Base-by-base conservation (phyloP, 2,797 vertebrate genomes). In the Triplophysa bombifrons region DNA sequence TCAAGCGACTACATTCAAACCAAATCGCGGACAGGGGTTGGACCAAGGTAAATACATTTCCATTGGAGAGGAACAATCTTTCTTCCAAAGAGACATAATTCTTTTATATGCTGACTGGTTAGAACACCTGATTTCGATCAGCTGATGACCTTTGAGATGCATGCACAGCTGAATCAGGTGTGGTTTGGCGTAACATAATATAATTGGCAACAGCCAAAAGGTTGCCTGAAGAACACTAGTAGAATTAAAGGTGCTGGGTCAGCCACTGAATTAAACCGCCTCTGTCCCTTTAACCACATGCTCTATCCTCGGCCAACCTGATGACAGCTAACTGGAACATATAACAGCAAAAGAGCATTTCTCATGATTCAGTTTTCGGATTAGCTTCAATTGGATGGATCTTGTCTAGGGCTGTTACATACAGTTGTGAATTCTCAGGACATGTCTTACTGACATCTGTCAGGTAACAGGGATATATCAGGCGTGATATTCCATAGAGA, bases 41-140 rank as follows among this genome's bases (percentile, higher is more conserved):
- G 46, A 81, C 73, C 20, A 80, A 77, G 64, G 72, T 76, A 81
- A 81, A 68, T 61, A 46, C 50, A 44, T 20, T 53, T 76, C 48
- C 46, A 82, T 17, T 51, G 30, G 22, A 63, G 51, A 3, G 51
- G 53, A 13, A 67, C 12, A 53, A 69, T 22, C 58, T 61, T 55
- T 80, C 12, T 44, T 12, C 10, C 53, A n/a, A 10, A 72, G 30
- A 61, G 34, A 17, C 41, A 65, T 27, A 34, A 65, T 19, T 81
- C 27, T 30, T 3, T 30, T 11, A 34, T 74, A 13, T 68, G 72
- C 72, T 55, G 51, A 77, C 27, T 48, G 20, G 55, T 46, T 48
- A 72, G 46, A 82, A 72, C 34, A 70, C 48, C 1, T 44, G 17
- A 72, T 25, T n/a, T 12, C 4, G 61, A 51, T 63, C 6, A 46